Base-by-base conservation (phyloP, 1,140 invertebrate genomes). In the Drosophila kanapiae region DNA sequence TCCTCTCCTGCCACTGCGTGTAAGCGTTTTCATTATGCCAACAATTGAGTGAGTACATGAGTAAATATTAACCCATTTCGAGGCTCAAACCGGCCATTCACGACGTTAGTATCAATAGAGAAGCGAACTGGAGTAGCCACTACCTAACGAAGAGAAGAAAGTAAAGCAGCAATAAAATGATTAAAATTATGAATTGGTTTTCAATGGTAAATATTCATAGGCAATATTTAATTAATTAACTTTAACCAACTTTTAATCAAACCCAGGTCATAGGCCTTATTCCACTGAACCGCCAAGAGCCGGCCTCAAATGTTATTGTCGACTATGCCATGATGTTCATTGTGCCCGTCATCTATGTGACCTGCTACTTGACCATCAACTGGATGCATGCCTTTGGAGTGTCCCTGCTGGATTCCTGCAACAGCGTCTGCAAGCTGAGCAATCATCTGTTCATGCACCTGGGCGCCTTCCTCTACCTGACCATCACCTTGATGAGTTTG, bases 241-340 rank as follows among this genome's bases (percentile, higher is more conserved):
- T 14, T 6, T 29, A 38, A 29, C 31, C 5, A 40, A 47, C 6
- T 9, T 23, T 38, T 5, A 13, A 69, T 35, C 3, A 10, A 72
- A 43, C 9, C 3, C 27, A 92, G 91, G 59, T 76, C n/a, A 90
- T 91, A 40, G 91, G 91, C 4, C 69, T 92, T 0, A 82, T 92
- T 37, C 91, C 91, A 7, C 57, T 91, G 11, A 90, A 92, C 51
- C 88, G 88, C 0, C 68, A 78, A 51, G 49, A 82, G 51, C 7
- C 40, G 27, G 29, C 53, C 1, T 69, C 80, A 8, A 84, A 77
- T 43, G 51, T 76, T 8, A 16, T 82, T 27, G 5, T 87, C 11
- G 91, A 92, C 47, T 92, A 92, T 45, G 63, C 65, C 8, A 76
- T 92, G 76, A 91, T 92, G 85, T 35, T 75, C 6, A 56, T 91